Base-by-base conservation (phyloP, 2,113 vertebrate genomes). In the Micronisus gabar region DNA sequence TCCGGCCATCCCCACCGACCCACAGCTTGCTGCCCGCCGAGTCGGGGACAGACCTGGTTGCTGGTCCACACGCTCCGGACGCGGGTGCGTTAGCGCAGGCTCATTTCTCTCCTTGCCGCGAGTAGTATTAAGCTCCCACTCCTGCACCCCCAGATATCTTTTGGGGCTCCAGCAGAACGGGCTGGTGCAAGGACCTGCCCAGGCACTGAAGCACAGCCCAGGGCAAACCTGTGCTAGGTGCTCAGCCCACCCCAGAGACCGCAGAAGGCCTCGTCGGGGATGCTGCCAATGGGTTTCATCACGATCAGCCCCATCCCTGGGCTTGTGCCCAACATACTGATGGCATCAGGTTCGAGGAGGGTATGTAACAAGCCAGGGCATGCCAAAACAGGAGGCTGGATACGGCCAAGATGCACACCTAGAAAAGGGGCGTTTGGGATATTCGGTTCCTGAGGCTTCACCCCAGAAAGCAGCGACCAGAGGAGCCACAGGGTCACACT, bases 1-100 rank as follows among this genome's bases (percentile, higher is more conserved):
- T 41, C 75, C 11, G 9, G n/a, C 25, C 53, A 36, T 3, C 27
- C 10, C 40, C 25, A 29, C 0, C 5, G 16, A 45, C 10, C 36
- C 63, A 11, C 0, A 3, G 72, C 40, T 41, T 22, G 45, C 47
- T 12, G 32, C 13, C 11, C 5, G 1, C 27, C 12, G 1, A 4
- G 2, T 14, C 5, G 0, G 38, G 40, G 19, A 17, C 13, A 20
- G 27, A 75, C 15, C 34, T 9, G 0, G 6, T 2, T 21, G 67
- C 53, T 41, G 41, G 15, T 22, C 10, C 1, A 9, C 7, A 2
- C 0, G 3, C 53, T 26, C 29, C 0, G 0, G 34, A 27, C 9
- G 4, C 0, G 2, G 23, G 13, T 16, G 7, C 21, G 34, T 8
- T 13, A 58, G 47, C 10, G 1, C 11, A 18, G 48, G 20, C 36